These are phyloP conservation scores for roundworm (Caenorhabditis elegans) DNA, from an alignment of 1,140 invertebrate species.

Conservation along the genomic window WBcel235 BX284602.5:4132501-4133000, in stretches of 20 bases:
- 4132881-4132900: neutral
- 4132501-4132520: neutral
- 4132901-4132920: neutral
- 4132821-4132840: neutral
- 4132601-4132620: constrained; percentile 22
- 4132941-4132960: neutral
- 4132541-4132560: constrained; percentile 17
- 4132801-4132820: neutral
- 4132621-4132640: neutral
- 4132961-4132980: neutral
- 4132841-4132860: constrained; percentile 11
- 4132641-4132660: constrained; percentile 31
- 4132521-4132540: constrained; percentile 27
- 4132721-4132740: neutral
- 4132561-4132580: neutral
- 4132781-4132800: neutral
- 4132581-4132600: neutral
- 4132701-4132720: neutral
- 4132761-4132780: neutral
- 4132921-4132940: constrained; percentile 17
- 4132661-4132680: neutral
- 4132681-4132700: too few species aligned
- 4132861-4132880: neutral
- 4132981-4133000: neutral
- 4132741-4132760: neutral